Evolutionary conservation across 2,888 invertebrate genomes (phyloP).

Genomic region (Iphiclides podalirius): DNA sequence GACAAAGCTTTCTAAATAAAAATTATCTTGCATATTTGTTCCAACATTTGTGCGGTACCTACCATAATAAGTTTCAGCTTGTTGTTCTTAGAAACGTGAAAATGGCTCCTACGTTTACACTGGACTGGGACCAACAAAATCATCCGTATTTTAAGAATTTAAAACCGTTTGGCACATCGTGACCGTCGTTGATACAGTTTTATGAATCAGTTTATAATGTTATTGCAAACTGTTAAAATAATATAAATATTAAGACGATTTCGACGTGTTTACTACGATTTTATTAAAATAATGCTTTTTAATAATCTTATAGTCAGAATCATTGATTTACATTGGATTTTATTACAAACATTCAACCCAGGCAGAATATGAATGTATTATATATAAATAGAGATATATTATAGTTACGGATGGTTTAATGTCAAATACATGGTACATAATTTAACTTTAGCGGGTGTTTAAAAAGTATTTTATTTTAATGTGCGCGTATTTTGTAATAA

Average conservation of each 20-base stretch:
- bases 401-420: not conserved
- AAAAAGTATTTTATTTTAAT: too few species aligned
- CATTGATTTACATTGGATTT: not conserved
- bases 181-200: conserved; percentile 8
- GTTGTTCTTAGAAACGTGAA: not conserved
- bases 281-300: conserved; percentile 5
- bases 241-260: conserved; percentile 7
- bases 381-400: not conserved
- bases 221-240: conserved; percentile 1
- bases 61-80: conserved; percentile 3
- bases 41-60: too few species aligned
- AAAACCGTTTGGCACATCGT: conserved; percentile 1
- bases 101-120: conserved; percentile 7
- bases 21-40: too few species aligned
- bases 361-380: not conserved
- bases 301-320: conserved; percentile 1
- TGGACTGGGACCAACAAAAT: conserved; percentile 13
- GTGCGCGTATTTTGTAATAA: too few species aligned
- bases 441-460: not conserved
- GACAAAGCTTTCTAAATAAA: too few species aligned
- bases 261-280: conserved; percentile 11
- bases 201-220: conserved; percentile 12
- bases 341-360: not conserved
- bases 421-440: not conserved
- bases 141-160: conserved; percentile 3